Percentiles rank a stretch among this genome's conserved stretches.
Conservation (phyloP, 2,797 vertebrate species). For the Mus minutoides region DNA sequence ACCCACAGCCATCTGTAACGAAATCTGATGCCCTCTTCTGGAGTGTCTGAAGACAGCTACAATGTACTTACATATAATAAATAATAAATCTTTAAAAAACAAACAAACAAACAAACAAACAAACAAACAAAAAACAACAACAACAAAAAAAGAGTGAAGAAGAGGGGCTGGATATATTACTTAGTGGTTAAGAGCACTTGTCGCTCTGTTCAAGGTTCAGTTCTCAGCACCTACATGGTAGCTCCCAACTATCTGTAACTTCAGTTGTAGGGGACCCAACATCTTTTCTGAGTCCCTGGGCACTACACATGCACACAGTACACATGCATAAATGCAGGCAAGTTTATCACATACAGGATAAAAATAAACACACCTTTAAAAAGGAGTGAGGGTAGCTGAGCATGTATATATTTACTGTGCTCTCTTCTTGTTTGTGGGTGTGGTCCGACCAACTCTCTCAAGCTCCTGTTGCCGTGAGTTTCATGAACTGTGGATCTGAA, state of each 20-base stretch:
- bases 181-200: neutral
- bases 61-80: no score
- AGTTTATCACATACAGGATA: neutral
- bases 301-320: neutral
- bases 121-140: no score
- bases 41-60: no score
- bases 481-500: neutral
- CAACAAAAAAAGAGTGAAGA: neutral
- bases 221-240: neutral
- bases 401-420: neutral
- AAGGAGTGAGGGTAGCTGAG: neutral
- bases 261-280: neutral
- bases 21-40: no score
- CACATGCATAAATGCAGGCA: neutral
- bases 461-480: neutral
- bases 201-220: neutral
- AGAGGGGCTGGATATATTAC: no score
- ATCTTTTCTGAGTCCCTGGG: neutral
- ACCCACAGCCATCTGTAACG: no score
- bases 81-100: no score
- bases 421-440: neutral
- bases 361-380: neutral
- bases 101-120: no score
- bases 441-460: neutral
- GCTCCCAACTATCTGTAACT: no score